phyloP scores from a whole-genome alignment of 1,140 invertebrate species.

The Tetramorium simillimum region DNA sequence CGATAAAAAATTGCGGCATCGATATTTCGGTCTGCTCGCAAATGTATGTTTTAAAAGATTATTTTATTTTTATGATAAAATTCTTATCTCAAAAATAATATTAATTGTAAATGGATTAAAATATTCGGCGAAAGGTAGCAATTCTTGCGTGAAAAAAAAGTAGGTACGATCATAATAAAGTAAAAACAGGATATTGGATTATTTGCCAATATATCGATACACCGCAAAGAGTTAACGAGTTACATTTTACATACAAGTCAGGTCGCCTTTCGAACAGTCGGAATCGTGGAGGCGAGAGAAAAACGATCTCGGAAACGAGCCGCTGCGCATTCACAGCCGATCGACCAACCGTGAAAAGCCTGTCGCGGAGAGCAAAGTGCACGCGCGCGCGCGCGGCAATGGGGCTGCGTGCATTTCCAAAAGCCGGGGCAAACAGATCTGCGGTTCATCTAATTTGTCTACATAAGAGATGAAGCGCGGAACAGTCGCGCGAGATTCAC shows the following conservation, averaged over 20 bases:
- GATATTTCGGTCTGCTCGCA: not conserved
- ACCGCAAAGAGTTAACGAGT: not conserved
- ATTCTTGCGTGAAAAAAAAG: not conserved
- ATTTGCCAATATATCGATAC: not conserved
- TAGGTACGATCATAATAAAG: not conserved
- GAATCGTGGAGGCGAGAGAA: constrained; percentile 4
- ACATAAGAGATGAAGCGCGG: not conserved
- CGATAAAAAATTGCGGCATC: not conserved
- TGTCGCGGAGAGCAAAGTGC: constrained; percentile 31
- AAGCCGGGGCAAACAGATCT: not conserved
- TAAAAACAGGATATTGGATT: not conserved
- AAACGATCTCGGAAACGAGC: constrained; percentile 45
- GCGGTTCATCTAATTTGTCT: constrained; percentile 24
- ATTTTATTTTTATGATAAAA: not conserved
- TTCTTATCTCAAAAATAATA: not conserved
- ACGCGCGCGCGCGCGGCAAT: constrained; percentile 20
- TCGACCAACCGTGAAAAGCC: constrained; percentile 63
- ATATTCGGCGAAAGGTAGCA: not conserved
- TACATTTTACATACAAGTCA: constrained; percentile 31
- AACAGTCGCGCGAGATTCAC: not conserved
- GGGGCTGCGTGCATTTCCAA: constrained; percentile 4
- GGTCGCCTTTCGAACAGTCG: constrained; percentile 14
- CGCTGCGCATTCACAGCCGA: constrained; percentile 9
- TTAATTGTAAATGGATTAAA: not conserved
- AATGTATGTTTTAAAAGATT: not conserved